Conservation (phyloP, 2,797 vertebrate species). For the Syngnathus rostellatus region DNA sequence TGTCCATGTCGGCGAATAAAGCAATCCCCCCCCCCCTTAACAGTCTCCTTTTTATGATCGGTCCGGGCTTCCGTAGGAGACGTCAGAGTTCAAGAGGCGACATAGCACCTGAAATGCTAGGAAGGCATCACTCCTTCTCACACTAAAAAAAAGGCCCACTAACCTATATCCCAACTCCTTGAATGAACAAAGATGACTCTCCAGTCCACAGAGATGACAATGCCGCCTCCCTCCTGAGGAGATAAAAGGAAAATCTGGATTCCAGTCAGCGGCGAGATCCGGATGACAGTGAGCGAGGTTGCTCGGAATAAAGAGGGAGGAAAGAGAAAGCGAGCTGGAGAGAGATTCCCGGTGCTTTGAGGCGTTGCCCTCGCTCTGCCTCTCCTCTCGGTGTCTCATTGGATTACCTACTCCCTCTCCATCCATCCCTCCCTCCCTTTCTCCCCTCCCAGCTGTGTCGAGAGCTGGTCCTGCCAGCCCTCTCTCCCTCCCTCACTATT, state of each 20-base stretch:
- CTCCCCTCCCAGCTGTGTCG: constrained; percentile 67
- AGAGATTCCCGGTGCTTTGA: constrained; percentile 57
- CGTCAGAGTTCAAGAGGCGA: constrained; percentile 14
- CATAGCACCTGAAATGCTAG: constrained; percentile 27
- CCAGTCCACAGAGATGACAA: constrained; percentile 14
- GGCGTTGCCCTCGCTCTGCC: constrained; percentile 62
- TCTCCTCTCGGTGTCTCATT: constrained; percentile 62
- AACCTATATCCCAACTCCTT: constrained; percentile 60
- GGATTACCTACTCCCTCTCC: constrained; percentile 65
- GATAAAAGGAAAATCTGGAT: constrained; percentile 11
- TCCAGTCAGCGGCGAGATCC: constrained; percentile 21
- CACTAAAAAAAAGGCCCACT: constrained; percentile 52
- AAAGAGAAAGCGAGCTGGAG: constrained; percentile 31
- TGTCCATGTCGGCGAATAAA: constrained; percentile 58
- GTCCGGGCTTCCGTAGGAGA: constrained; percentile 17
- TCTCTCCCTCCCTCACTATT: not conserved
- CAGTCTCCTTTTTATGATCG: constrained; percentile 9
- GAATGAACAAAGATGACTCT: constrained; percentile 61
- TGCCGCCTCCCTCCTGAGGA: constrained; percentile 1
- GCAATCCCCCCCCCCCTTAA: constrained; percentile 8
- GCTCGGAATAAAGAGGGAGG: constrained; percentile 30
- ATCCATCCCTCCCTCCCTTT: constrained; percentile 21
- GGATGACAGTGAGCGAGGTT: constrained; percentile 45
- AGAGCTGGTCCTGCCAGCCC: constrained; percentile 53
- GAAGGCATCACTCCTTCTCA: constrained; percentile 49